phyloP scores from a whole-genome alignment of 2,113 vertebrate genomes.

The Spizaetus ornatus region DNA sequence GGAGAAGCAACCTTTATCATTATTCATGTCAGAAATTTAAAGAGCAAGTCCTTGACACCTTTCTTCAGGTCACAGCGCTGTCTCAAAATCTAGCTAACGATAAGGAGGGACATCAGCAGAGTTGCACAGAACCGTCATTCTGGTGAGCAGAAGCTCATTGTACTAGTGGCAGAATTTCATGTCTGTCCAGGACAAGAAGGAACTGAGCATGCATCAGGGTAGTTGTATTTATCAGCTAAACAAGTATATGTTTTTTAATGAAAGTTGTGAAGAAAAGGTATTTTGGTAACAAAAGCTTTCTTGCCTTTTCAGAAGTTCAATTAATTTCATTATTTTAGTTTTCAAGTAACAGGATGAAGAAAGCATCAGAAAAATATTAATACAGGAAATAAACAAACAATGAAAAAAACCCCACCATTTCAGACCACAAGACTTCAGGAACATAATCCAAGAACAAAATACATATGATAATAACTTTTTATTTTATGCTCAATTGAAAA shows the following conservation, averaged over 20 bases:
- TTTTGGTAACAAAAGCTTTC: background rate
- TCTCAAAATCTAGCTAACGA: background rate
- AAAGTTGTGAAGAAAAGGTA: background rate
- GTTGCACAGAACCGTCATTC: background rate
- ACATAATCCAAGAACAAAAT: background rate
- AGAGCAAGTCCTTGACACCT: background rate
- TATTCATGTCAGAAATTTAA: background rate
- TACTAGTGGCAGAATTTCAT: background rate
- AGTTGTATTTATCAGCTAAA: background rate
- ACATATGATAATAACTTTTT: background rate
- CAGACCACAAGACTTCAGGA: background rate
- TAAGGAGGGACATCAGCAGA: background rate
- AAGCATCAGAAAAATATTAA: background rate
- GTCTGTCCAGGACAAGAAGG: background rate
- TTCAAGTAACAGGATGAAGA: background rate
- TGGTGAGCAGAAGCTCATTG: background rate
- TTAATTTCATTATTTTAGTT: background rate
- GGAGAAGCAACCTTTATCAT: background rate
- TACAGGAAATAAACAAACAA: background rate
- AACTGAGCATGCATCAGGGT: background rate
- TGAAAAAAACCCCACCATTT: rapidly evolving
- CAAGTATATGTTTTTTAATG: background rate
- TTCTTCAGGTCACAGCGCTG: background rate
- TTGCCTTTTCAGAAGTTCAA: background rate
- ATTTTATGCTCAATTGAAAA: background rate